Conservation (phyloP, 1,140 invertebrate genomes). For the Batillaria attramentaria region DNA sequence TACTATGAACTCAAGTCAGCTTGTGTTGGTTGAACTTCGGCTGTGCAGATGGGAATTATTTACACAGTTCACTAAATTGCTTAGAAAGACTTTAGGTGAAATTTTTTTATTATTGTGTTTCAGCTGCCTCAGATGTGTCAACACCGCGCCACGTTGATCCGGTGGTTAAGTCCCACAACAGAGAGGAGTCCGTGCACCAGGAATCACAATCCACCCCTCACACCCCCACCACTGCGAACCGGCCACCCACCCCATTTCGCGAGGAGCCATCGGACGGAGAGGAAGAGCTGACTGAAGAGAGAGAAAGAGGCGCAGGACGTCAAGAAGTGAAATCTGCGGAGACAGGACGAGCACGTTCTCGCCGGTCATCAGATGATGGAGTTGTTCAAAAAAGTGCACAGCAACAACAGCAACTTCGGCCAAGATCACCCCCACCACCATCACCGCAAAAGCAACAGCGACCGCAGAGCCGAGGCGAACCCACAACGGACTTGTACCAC, state of each 20-base stretch:
- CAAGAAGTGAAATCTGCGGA: background rate
- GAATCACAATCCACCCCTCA: background rate
- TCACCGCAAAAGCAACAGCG: background rate
- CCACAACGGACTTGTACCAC: conserved; percentile 34
- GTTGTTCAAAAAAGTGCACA: conserved; percentile 4
- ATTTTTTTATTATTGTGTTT: no score
- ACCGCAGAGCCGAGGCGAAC: conserved; percentile 37
- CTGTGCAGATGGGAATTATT: no score
- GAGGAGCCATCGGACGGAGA: background rate
- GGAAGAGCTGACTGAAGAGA: background rate
- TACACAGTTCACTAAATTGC: no score
- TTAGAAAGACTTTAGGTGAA: no score
- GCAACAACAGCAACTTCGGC: conserved; percentile 4
- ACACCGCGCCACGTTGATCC: background rate
- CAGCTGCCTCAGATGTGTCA: background rate
- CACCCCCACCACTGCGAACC: conserved; percentile 1
- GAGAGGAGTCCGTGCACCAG: background rate
- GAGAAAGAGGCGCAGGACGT: background rate
- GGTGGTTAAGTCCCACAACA: background rate
- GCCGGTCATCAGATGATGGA: background rate
- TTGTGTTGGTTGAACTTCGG: no score
- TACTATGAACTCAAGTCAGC: no score
- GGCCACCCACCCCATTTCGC: conserved; percentile 25
- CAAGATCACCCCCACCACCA: background rate
- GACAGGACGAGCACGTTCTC: background rate